Evolutionary conservation across 2,113 vertebrate genomes (phyloP), one percentile per base, ranked within the genome.

Genomic region (Oncorhynchus clarkii): DNA sequence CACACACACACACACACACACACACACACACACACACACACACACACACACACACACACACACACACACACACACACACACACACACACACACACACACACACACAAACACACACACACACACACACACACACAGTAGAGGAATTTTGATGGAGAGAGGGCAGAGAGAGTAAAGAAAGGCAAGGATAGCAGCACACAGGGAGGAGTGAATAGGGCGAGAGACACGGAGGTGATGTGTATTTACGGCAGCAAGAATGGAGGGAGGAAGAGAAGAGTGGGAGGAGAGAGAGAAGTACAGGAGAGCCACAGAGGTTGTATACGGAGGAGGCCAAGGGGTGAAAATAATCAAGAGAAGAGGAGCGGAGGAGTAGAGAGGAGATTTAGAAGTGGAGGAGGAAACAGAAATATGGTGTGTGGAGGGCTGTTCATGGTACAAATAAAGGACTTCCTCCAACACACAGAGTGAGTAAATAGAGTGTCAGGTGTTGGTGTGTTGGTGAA

Each of bases 251-350:
- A 70, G 75, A 39, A 80, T 81, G 69, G 73, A 70, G 71, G 84
- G 84, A 80, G 87, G 54, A 77, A 83, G 90, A 85, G 84, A 2
- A 83, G 87, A 84, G 88, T 84, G 84, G 81, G 87, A 79, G 86
- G 70, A 72, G 51, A 59, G 8, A 45, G 70, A 59, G 70, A 24
- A 48, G 45, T 11, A 70, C 67, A 49, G 68, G 39, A 72, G 70
- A 72, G 51, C 2, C 11, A 31, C 24, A 29, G 49, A 57, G 79
- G 82, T 45, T 45, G 9, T 45, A 45, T 45, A 45, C 9, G 39
- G 39, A 45, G 79, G 82, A 89, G 79, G 89, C 75, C 80, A 86
- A 85, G 77, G 88, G 85, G 84, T 87, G 84, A 89, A 83, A 76
- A 80, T 74, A 88, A 88, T 87, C 80, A 86, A 78, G 78, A 81